These are phyloP conservation scores for Caenorhabditis becei DNA, from an alignment of 2,888 invertebrate species.

Conservation along the genomic window DNA sequence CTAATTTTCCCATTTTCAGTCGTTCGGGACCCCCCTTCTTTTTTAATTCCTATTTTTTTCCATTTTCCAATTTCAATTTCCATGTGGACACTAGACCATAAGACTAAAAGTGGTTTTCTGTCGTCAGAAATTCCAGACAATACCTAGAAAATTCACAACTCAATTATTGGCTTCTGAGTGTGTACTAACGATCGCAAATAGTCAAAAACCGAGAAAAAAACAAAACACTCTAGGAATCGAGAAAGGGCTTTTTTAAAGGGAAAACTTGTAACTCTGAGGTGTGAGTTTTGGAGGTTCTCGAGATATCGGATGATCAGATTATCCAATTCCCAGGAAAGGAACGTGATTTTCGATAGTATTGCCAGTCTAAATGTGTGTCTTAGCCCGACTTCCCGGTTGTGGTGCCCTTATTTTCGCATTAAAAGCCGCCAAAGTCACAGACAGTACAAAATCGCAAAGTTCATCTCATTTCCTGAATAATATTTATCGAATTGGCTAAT, in stretches of 20 bases:
- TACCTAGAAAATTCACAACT: neutral
- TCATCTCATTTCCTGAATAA: too few relatives aligned
- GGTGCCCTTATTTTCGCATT: too few relatives aligned
- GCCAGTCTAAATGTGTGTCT: too few relatives aligned
- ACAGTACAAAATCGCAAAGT: too few relatives aligned
- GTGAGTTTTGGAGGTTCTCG: neutral
- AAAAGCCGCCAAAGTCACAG: too few relatives aligned
- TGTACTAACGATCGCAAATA: too few relatives aligned
- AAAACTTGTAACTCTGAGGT: neutral
- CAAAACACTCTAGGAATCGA: neutral
- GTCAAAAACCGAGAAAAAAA: neutral
- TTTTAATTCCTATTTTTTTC: neutral
- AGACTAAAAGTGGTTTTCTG: neutral
- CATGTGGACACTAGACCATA: neutral
- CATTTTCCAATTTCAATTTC: neutral
- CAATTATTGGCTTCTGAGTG: too few relatives aligned
- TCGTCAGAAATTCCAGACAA: neutral
- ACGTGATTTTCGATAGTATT: too few relatives aligned
- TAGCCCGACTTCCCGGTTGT: too few relatives aligned
- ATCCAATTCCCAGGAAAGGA: neutral
- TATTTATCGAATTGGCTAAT: too few relatives aligned
- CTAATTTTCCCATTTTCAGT: neutral
- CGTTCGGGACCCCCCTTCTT: neutral
- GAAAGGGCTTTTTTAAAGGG: neutral
- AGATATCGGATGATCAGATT: neutral